Base-by-base conservation (phyloP, 2,888 invertebrate species). In the Athrips mouffetella region DNA sequence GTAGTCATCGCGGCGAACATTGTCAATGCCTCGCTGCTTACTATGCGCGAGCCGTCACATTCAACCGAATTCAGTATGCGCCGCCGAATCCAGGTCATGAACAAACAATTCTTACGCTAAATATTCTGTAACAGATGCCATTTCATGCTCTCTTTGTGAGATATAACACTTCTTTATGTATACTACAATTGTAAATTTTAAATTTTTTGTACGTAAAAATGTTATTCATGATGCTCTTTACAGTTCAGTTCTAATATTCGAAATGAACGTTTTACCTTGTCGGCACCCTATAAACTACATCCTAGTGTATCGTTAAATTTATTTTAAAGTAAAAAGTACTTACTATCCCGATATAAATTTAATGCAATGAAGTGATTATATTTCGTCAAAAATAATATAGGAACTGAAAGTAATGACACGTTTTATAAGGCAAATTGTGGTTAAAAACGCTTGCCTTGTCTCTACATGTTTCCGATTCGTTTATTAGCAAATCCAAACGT, bases 71-170 rank as follows among this genome's bases (percentile, higher is more conserved):
- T 76, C 70, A 62, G 73, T 72, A 79, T 76, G 75, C 73, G 63
- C 62, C 63, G 67, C 65, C 65, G 70, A 70, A 82, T 79, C 75
- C 76, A 76, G 76, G 77, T 80, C 82, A 82, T 79, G 77, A 78
- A 70, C 74, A 70, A 69, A 75, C 70, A 68, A 69, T 71, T 70
- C 67, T 57, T 52, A 55, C 65, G 65, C 66, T 70, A 70, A 71
- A 75, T 79, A 76, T 77, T 77, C 73, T 42, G 44, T 47, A 45
- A 20, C 47, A 39, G 37, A 44, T 42, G 30, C 30, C 20, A 29
- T 44, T 44, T 44, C n/a, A 25, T 58, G 59, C 54, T 55, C 54
- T 53, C 54, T 60, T 62, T 61, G 60, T 53, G 50, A 52, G 59
- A 52, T 50, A 39, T 33, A 33, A 42, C 11, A 33, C 41, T 40